Evolutionary conservation across 2,888 invertebrate species (phyloP).

Genomic region (Heteromurus nitidus): DNA sequence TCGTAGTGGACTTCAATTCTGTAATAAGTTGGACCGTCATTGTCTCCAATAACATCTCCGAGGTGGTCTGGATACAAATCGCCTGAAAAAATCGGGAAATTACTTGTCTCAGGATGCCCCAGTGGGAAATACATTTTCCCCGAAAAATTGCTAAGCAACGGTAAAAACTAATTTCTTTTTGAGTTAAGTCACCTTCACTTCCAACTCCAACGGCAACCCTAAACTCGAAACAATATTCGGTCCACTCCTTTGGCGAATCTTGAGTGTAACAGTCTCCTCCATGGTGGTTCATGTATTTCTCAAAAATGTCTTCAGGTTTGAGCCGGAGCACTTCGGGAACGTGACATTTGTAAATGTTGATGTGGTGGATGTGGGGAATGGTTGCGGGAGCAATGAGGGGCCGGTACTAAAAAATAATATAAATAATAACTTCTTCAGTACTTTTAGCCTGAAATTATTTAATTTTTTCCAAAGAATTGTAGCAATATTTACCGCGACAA

Average conservation of each 20-base stretch:
- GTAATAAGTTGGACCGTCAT: conserved; percentile 85
- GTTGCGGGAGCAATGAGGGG: conserved; percentile 78
- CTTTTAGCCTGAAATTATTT: background rate
- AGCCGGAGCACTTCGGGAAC: conserved; percentile 40
- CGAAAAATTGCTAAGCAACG: too few relatives aligned
- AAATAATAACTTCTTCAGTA: conserved; percentile 23
- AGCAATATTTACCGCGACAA: conserved; percentile 80
- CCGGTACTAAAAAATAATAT: conserved; percentile 76
- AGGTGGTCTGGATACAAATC: conserved; percentile 81
- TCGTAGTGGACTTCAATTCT: conserved; percentile 87
- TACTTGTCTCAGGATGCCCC: too few relatives aligned
- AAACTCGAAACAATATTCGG: conserved; percentile 58
- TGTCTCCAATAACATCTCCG: conserved; percentile 87
- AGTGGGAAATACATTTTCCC: too few relatives aligned
- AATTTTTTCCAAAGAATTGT: background rate
- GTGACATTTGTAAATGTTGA: conserved; percentile 88
- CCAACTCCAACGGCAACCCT: conserved; percentile 63
- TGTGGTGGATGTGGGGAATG: conserved; percentile 86
- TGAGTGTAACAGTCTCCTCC: conserved; percentile 82
- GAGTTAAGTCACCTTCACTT: conserved; percentile 19
- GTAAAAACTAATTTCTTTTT: background rate
- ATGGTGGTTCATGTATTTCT: conserved; percentile 83
- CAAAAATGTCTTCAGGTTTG: conserved; percentile 76
- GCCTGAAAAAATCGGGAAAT: too few relatives aligned
- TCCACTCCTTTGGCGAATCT: conserved; percentile 77